Percentiles rank a stretch among this genome's conserved stretches.
Evolutionary conservation across 2,113 vertebrate species (phyloP).

Genomic region (Semicossyphus pulcher): DNA sequence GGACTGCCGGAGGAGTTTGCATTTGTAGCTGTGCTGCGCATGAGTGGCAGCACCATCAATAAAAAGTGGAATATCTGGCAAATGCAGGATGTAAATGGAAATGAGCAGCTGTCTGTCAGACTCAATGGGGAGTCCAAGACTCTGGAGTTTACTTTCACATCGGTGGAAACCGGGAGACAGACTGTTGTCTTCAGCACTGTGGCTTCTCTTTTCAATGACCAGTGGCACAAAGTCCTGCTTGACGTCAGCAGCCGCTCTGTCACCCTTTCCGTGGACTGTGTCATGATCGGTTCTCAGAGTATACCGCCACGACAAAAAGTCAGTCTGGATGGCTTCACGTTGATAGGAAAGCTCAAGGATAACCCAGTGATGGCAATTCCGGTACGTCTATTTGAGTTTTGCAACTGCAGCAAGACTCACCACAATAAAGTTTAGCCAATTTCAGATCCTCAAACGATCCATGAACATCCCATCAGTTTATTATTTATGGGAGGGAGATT

Average conservation of each 20-base stretch:
- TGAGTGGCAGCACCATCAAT: constrained; percentile 85
- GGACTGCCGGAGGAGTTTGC: constrained; percentile 90
- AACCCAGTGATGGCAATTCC: constrained; percentile 87
- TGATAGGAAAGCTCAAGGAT: constrained; percentile 89
- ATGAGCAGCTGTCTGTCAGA: constrained; percentile 88
- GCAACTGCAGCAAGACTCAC: too few species aligned
- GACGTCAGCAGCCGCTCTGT: constrained; percentile 83
- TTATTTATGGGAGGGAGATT: too few species aligned
- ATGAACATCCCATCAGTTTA: too few species aligned
- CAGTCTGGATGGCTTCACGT: constrained; percentile 84
- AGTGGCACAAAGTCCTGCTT: constrained; percentile 90
- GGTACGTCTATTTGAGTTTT: constrained; percentile 78
- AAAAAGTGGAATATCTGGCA: constrained; percentile 93
- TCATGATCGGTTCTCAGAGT: constrained; percentile 82
- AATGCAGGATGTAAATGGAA: constrained; percentile 86
- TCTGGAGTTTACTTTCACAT: constrained; percentile 88
- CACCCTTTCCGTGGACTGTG: constrained; percentile 88
- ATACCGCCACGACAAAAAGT: constrained; percentile 84
- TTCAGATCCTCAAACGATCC: too few species aligned
- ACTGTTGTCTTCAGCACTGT: constrained; percentile 82
- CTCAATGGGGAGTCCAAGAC: constrained; percentile 87
- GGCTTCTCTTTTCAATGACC: constrained; percentile 88
- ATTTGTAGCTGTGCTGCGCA: constrained; percentile 89
- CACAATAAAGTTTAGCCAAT: too few species aligned
- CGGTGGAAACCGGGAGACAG: constrained; percentile 78